phyloP scores from a whole-genome alignment of 2,888 invertebrate species.

The Phyllotreta cruciferae region DNA sequence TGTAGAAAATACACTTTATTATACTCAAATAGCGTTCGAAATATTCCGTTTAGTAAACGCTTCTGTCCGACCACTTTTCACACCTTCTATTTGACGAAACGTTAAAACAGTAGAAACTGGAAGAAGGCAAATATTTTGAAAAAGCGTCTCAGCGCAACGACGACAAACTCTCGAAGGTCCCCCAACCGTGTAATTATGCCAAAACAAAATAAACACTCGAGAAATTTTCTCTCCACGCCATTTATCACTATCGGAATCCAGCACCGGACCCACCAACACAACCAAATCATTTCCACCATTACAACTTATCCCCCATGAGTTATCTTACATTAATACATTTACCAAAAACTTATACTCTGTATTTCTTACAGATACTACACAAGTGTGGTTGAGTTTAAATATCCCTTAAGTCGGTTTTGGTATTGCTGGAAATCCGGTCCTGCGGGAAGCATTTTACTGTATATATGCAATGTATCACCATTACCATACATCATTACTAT shows the following conservation, averaged over 20 bases:
- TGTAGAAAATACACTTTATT: too few relatives aligned
- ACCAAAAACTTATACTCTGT: too few relatives aligned
- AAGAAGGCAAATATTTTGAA: constrained; percentile 29
- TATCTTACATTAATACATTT: too few relatives aligned
- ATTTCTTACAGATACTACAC: too few relatives aligned
- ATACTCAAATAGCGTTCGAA: too few relatives aligned
- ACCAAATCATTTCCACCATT: too few relatives aligned
- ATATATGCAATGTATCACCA: constrained; percentile 40
- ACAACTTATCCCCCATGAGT: too few relatives aligned
- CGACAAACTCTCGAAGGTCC: constrained; percentile 34
- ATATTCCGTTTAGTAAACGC: not conserved
- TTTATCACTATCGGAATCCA: constrained; percentile 18
- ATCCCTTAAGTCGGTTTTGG: not conserved
- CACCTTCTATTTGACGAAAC: constrained; percentile 18
- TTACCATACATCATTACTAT: constrained; percentile 44
- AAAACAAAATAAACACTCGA: constrained; percentile 39
- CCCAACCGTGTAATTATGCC: constrained; percentile 38
- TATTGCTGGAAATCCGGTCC: constrained; percentile 6
- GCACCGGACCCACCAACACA: not conserved
- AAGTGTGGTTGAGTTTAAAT: too few relatives aligned
- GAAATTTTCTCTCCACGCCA: constrained; percentile 37
- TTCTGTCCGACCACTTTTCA: constrained; percentile 2
- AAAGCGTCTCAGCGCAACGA: constrained; percentile 23
- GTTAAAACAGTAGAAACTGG: constrained; percentile 12
- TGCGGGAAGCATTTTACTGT: constrained; percentile 16